Evolutionary conservation across 2,113 vertebrate genomes (phyloP).

Genomic region (Cathartes aura): DNA sequence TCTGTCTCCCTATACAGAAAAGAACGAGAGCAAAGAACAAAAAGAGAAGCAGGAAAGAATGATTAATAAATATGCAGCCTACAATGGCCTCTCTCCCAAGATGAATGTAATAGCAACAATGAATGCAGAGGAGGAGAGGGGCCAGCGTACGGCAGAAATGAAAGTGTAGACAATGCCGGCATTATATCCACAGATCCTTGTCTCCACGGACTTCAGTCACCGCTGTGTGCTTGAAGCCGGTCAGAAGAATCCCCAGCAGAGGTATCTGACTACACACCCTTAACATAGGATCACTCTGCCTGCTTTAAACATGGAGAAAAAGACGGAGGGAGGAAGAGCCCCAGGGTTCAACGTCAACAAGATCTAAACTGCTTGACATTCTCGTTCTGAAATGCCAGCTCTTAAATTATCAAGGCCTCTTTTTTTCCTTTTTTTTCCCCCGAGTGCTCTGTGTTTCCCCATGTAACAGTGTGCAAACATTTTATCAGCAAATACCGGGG

Average conservation of each 20-base stretch:
- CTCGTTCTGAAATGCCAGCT: conserved; percentile 44
- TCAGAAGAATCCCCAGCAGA: conserved; percentile 32
- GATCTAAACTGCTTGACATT: conserved; percentile 53
- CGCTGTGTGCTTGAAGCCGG: background rate
- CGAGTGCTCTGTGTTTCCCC: background rate
- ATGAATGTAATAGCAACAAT: background rate
- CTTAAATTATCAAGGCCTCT: conserved; percentile 30
- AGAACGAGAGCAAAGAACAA: background rate
- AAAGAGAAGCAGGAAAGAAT: conserved; percentile 17
- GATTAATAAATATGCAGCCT: conserved; percentile 37
- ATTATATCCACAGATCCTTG: background rate
- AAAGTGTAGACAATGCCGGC: background rate
- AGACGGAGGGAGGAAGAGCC: conserved; percentile 1
- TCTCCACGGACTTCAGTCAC: background rate
- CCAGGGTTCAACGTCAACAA: conserved; percentile 10
- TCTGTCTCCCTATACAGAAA: background rate
- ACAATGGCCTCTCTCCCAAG: background rate
- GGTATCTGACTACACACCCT: background rate
- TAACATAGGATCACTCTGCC: background rate
- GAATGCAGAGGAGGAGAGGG: conserved; percentile 9
- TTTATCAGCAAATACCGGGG: conserved; percentile 25
- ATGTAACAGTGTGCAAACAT: conserved; percentile 26
- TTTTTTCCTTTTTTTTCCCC: background rate
- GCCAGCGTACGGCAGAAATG: background rate
- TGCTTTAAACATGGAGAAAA: conserved; percentile 28